Percentiles rank a stretch among this genome's conserved stretches.
Evolutionary conservation across 1,140 invertebrate genomes (phyloP).

Genomic region (Drosophila tani): DNA sequence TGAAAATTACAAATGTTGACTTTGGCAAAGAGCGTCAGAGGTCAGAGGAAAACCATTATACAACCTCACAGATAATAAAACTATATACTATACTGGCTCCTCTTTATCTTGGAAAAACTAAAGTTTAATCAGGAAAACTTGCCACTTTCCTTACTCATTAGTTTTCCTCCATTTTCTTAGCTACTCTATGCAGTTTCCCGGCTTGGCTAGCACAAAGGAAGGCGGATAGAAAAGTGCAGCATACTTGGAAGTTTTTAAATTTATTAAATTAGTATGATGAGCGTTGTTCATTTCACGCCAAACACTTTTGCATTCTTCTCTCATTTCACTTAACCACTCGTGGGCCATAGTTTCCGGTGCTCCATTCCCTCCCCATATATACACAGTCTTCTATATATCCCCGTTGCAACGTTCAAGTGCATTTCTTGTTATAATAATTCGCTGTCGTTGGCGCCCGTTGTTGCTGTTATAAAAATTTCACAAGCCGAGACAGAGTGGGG

Average conservation of each 20-base stretch:
- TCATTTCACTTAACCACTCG: slow-evolving; percentile 28
- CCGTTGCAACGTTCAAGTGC: slow-evolving; percentile 65
- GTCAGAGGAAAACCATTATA: neutral
- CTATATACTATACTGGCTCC: too few species aligned
- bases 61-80: slow-evolving; percentile 7
- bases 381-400: slow-evolving; percentile 11
- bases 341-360: slow-evolving; percentile 28
- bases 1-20: slow-evolving; percentile 3
- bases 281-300: slow-evolving; percentile 47
- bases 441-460: slow-evolving; percentile 37
- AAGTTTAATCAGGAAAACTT: slow-evolving; percentile 21
- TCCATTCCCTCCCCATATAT: neutral
- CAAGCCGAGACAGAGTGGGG: slow-evolving; percentile 10
- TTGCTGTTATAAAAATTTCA: slow-evolving; percentile 62
- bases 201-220: slow-evolving; percentile 3
- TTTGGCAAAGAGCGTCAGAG: slow-evolving; percentile 2
- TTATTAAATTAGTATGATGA: slow-evolving; percentile 72
- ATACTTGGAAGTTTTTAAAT: slow-evolving; percentile 68
- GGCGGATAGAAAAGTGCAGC: slow-evolving; percentile 15
- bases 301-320: slow-evolving; percentile 33
- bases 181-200: neutral
- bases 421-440: slow-evolving; percentile 71
- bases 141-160: slow-evolving; percentile 16
- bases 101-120: too few species aligned
- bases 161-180: slow-evolving; percentile 8